Base-by-base conservation (phyloP, 2,113 vertebrate genomes). In the Gallinago jamesoni region DNA sequence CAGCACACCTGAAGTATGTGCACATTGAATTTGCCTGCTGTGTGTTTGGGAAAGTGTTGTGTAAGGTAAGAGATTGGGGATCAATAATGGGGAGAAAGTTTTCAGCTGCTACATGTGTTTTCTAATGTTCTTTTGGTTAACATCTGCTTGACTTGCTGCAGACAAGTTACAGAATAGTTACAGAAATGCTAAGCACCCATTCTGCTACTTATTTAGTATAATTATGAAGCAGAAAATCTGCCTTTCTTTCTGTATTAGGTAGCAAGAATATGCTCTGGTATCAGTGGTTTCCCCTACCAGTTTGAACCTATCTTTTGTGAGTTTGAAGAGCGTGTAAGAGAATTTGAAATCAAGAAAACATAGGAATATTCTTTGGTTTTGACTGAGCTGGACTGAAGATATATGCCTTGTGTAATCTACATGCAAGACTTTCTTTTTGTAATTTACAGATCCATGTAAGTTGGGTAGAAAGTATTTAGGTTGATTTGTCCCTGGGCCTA, bases 321-420 rank as follows among this genome's bases (percentile, higher is more conserved):
- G 5, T 72, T 48, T 84, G 24, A 39, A 22, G 23, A 35, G 16
- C 59, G n/a, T 73, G 30, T 47, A 4, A 55, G 37, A 55, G 14
- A 62, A 67, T 47, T 67, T 63, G 28, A 74, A 85, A 55, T 50
- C 5, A 70, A 59, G 24, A 23, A 52, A 52, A 14, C 3, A 6
- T 9, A 14, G 8, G 14, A 59, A 11, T 55, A 5, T 63, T 12
- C n/a, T 66, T 56, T 73, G 22, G 5, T 66, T 90, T 77, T 48
- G 39, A 16, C 9, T 81, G 56, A 60, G 7, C 19, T 69, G n/a
- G 12, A 28, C 50, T 80, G 79, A 48, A 78, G n/a, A 47, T 75
- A 2, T 0, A 2, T 2, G 1, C 43, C 5, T 19, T 69, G 17
- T 87, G 15, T 85, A 52, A 76, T 27, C 13, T 27, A 11, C 21